Evolutionary conservation across 2,113 vertebrate genomes (phyloP).

Genomic region (Dicentrarchus labrax): DNA sequence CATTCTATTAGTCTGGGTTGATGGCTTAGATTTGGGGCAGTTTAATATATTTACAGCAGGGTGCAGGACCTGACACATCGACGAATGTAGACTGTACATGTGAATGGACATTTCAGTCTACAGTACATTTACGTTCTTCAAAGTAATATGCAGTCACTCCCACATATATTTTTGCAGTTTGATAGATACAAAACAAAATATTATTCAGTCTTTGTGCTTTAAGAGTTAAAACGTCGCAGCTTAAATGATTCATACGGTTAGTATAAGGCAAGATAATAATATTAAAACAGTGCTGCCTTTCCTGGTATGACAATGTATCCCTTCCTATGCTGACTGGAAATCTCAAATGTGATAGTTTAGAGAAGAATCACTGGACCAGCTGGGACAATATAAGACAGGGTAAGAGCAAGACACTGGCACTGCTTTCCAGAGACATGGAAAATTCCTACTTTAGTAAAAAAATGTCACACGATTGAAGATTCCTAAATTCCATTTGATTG

Average conservation of each 20-base stretch:
- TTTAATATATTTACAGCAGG: conserved; percentile 26
- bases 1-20: conserved; percentile 46
- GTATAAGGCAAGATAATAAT: conserved; percentile 38
- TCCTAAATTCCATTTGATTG: background rate
- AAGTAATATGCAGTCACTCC: conserved; percentile 22
- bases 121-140: background rate
- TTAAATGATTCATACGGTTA: background rate
- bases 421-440: background rate
- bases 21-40: background rate
- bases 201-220: conserved; percentile 53
- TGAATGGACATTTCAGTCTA: background rate
- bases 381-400: conserved; percentile 8
- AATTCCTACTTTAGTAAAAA: background rate
- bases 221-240: background rate
- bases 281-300: conserved; percentile 1
- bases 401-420: background rate
- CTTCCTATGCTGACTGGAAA: background rate
- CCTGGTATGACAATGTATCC: background rate
- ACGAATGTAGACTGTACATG: background rate
- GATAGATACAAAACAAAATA: conserved; percentile 31
- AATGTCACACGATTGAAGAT: background rate
- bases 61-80: background rate
- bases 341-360: no score
- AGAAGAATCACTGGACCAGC: background rate
- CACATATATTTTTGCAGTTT: conserved; percentile 12